phyloP scores from a whole-genome alignment of 37 sponge, comb jelly and placozoan genomes.

The Chondrosia reniformis region DNA sequence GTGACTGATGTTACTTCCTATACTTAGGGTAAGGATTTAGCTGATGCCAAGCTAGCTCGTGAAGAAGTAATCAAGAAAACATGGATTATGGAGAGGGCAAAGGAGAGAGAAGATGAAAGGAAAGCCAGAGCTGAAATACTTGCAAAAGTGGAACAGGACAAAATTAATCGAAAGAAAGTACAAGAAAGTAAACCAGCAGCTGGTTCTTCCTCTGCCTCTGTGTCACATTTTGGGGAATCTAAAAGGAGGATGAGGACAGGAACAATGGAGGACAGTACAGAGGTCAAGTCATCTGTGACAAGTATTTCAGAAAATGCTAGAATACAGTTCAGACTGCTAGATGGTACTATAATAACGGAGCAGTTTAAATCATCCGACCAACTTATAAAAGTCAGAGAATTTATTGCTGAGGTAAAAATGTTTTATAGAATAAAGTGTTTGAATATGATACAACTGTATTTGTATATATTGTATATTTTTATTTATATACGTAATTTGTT shows the following conservation, averaged over 20 bases:
- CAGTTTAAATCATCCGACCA: background rate
- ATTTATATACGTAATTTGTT: no score
- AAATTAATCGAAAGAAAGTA: constrained; percentile 27
- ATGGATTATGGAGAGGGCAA: constrained; percentile 48
- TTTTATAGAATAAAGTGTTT: no score
- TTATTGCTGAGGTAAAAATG: constrained; percentile 11
- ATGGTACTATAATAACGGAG: background rate
- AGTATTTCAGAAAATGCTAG: no score
- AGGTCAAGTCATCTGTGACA: background rate
- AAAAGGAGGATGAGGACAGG: no score
- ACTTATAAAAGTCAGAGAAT: background rate
- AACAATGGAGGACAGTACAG: background rate
- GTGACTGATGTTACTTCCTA: no score
- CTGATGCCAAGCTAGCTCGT: background rate
- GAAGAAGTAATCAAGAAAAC: constrained; percentile 7
- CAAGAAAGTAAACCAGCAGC: background rate
- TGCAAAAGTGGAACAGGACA: constrained; percentile 61
- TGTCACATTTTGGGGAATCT: no score
- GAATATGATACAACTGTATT: no score
- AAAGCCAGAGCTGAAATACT: constrained; percentile 41
- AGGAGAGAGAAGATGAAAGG: constrained; percentile 44
- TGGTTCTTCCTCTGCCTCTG: background rate
- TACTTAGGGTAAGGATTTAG: background rate
- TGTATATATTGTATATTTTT: no score
- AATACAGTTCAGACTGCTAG: constrained; percentile 10